Evolutionary conservation across 2,888 invertebrate genomes (phyloP).

Genomic region (Galerucella nymphaeae): DNA sequence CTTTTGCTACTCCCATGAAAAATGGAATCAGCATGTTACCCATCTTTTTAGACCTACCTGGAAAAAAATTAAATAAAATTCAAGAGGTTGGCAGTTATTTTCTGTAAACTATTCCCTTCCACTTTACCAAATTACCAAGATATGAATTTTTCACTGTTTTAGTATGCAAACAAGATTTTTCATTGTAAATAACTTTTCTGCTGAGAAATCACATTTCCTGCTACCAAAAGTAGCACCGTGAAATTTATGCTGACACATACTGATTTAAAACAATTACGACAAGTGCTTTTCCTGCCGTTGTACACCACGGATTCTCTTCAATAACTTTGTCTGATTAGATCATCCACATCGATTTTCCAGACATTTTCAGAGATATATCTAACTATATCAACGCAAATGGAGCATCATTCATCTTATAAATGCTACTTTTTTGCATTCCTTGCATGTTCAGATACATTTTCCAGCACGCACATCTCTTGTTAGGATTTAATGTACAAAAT

Average conservation of each 20-base stretch:
- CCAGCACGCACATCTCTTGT: neutral
- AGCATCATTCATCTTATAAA: neutral
- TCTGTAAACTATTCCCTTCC: too few relatives aligned
- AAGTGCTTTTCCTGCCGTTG: constrained; percentile 11
- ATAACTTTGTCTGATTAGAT: neutral
- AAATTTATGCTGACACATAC: neutral
- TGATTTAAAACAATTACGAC: neutral
- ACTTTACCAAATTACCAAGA: too few relatives aligned
- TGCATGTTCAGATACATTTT: constrained; percentile 2
- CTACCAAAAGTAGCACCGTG: neutral
- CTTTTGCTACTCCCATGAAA: constrained; percentile 74
- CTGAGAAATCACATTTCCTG: neutral
- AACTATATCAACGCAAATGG: neutral
- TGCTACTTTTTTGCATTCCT: neutral
- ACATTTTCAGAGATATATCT: neutral
- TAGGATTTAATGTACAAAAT: neutral
- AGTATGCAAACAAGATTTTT: too few relatives aligned
- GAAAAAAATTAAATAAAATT: constrained; percentile 47
- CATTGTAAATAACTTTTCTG: neutral
- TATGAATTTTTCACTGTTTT: too few relatives aligned
- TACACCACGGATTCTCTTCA: neutral
- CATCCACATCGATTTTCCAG: neutral
- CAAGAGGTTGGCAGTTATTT: too few relatives aligned
- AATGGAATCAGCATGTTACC: constrained; percentile 72
- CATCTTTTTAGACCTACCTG: constrained; percentile 70